Evolutionary conservation across 2,888 invertebrate genomes (phyloP).

Genomic region (Camptogramma bilineatum): DNA sequence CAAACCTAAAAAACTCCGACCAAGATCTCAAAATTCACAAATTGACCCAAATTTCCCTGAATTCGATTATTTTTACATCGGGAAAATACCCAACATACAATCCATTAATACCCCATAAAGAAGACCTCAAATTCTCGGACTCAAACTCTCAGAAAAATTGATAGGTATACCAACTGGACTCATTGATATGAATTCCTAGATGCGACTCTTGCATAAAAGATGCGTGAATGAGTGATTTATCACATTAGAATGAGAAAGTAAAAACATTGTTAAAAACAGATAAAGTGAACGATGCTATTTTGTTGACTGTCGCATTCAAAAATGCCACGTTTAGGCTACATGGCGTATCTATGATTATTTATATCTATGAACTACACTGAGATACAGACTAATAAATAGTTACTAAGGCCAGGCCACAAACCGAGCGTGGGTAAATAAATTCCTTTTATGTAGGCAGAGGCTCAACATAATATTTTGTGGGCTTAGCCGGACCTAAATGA

Average conservation of each 20-base stretch:
- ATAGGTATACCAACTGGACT: slow-evolving; percentile 51
- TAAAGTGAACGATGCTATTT: too few species aligned
- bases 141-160: slow-evolving; percentile 53
- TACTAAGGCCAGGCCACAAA: slow-evolving; percentile 14
- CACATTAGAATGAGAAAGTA: too few species aligned
- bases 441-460: slow-evolving; percentile 10
- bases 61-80: slow-evolving; percentile 38
- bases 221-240: too few species aligned
- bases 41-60: slow-evolving; percentile 29
- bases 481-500: slow-evolving; percentile 16
- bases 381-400: slow-evolving; percentile 47
- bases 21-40: slow-evolving; percentile 5
- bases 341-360: too few species aligned
- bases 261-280: too few species aligned
- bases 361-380: background rate
- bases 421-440: slow-evolving; percentile 16
- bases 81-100: slow-evolving; percentile 41
- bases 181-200: too few species aligned
- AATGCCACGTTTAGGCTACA: too few species aligned
- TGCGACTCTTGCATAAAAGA: too few species aligned
- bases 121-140: slow-evolving; percentile 29
- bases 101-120: slow-evolving; percentile 34
- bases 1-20: background rate
- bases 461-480: slow-evolving; percentile 9
- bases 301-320: too few species aligned